phyloP scores from a whole-genome alignment of 2,888 invertebrate species.

The Trissolcus brochymenae region DNA sequence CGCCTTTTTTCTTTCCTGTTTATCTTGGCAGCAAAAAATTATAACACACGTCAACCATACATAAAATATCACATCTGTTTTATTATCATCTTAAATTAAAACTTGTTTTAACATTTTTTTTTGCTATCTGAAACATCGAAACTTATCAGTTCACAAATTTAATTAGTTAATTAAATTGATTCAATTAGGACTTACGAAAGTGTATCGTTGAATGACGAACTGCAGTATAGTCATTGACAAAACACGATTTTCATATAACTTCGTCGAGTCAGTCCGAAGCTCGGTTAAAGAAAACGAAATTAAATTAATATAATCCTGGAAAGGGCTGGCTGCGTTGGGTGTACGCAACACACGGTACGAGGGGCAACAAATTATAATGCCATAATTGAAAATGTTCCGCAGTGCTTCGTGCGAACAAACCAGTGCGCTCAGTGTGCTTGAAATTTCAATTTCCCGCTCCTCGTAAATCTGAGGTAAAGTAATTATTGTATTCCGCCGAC shows the following conservation, averaged over 20 bases:
- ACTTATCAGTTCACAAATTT: background rate
- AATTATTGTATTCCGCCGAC: slow-evolving; percentile 74
- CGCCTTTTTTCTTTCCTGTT: background rate
- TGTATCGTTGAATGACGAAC: slow-evolving; percentile 18
- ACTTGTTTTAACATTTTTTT: background rate
- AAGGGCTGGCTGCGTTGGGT: slow-evolving; percentile 54
- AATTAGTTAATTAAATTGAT: background rate
- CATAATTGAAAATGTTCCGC: slow-evolving; percentile 74
- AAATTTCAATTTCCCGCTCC: slow-evolving; percentile 75
- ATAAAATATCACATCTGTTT: background rate
- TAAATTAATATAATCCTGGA: slow-evolving; percentile 73
- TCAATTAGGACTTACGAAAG: background rate
- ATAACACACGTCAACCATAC: background rate
- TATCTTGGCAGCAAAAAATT: background rate
- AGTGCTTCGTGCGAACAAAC: slow-evolving; percentile 56
- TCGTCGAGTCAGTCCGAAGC: slow-evolving; percentile 53
- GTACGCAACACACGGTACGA: slow-evolving; percentile 56
- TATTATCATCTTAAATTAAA: background rate
- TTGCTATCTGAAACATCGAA: background rate
- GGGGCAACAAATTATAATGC: slow-evolving; percentile 74
- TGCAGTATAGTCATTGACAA: slow-evolving; percentile 27
- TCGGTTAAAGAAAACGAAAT: slow-evolving; percentile 71
- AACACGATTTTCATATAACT: slow-evolving; percentile 40
- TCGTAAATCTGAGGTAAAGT: slow-evolving; percentile 75
- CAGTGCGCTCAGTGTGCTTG: slow-evolving; percentile 66